These are phyloP conservation scores for Hippoglossus hippoglossus DNA, from an alignment of 2,797 vertebrate species.

Conservation along the genomic window DNA sequence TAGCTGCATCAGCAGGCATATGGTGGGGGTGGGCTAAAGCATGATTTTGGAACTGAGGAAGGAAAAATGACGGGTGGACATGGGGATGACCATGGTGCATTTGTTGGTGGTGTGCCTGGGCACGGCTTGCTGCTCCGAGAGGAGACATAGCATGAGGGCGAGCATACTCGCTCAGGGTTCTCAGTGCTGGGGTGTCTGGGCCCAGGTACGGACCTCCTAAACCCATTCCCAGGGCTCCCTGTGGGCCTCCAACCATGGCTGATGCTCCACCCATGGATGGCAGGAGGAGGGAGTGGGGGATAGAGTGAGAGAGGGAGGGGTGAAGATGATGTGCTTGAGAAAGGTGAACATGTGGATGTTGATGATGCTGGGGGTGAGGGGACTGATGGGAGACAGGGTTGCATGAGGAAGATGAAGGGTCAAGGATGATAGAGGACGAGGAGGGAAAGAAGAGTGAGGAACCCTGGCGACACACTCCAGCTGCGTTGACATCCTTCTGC, in stretches of 20 bases:
- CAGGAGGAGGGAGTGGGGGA: constrained; percentile 84
- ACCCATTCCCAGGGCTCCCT: constrained; percentile 86
- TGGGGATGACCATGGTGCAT: constrained; percentile 83
- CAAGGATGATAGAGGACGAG: constrained; percentile 84
- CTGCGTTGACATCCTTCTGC: constrained; percentile 80
- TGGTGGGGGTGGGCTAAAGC: constrained; percentile 82
- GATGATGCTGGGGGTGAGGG: constrained; percentile 78
- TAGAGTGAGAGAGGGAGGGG: constrained; percentile 80
- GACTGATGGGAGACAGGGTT: constrained; percentile 74
- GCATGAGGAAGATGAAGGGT: constrained; percentile 80
- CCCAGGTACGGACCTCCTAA: constrained; percentile 96
- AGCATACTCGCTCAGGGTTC: constrained; percentile 97
- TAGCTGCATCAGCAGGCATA: constrained; percentile 86
- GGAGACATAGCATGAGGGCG: constrained; percentile 98
- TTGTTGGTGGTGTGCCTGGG: constrained; percentile 82
- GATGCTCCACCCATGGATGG: constrained; percentile 83
- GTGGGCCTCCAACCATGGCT: constrained; percentile 79
- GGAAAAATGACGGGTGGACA: constrained; percentile 86
- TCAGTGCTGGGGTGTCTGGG: constrained; percentile 95
- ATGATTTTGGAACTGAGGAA: constrained; percentile 85
- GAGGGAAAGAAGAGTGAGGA: constrained; percentile 87
- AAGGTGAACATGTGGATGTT: constrained; percentile 80
- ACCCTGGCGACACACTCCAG: constrained; percentile 77
- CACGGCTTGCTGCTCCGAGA: constrained; percentile 89
- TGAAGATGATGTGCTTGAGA: constrained; percentile 82